A percentile compares a stretch with the other conserved stretches of the same genome.
Conservation (phyloP, 2,888 invertebrate genomes). For the Drosophila barbarae region DNA sequence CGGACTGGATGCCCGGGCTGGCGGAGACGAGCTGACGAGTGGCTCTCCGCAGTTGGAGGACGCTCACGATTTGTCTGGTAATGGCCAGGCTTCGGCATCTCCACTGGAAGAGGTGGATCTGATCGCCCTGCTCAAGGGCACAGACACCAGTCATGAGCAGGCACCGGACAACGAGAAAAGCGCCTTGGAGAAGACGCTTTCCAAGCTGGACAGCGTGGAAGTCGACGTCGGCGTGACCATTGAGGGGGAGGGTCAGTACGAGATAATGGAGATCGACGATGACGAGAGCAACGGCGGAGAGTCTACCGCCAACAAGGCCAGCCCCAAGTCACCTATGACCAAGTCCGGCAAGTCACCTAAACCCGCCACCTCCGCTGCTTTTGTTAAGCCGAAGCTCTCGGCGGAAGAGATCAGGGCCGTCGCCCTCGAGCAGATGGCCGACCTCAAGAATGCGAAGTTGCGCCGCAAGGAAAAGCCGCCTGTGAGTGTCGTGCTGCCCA, state of each 20-base stretch:
- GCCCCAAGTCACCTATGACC: neutral
- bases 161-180: slow-evolving; percentile 27
- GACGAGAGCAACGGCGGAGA: slow-evolving; percentile 46
- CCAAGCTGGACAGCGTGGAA: slow-evolving; percentile 58
- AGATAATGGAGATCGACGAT: slow-evolving; percentile 77
- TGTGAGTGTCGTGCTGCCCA: slow-evolving; percentile 49
- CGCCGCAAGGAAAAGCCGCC: slow-evolving; percentile 67
- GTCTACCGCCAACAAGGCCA: slow-evolving; percentile 4
- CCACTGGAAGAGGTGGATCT: slow-evolving; percentile 76
- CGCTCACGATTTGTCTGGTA: neutral
- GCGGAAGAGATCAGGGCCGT: slow-evolving; percentile 76
- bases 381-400: slow-evolving; percentile 55
- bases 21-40: neutral
- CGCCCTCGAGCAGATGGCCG: slow-evolving; percentile 77
- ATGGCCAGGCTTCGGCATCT: slow-evolving; percentile 17
- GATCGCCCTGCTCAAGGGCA: slow-evolving; percentile 82
- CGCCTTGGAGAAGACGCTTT: slow-evolving; percentile 49
- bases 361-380: neutral
- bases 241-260: slow-evolving; percentile 78
- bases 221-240: slow-evolving; percentile 73
- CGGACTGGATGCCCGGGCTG: slow-evolving; percentile 5
- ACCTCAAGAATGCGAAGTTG: slow-evolving; percentile 49
- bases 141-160: slow-evolving; percentile 81
- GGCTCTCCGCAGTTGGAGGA: slow-evolving; percentile 15
- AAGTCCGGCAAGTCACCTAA: slow-evolving; percentile 8